These are phyloP conservation scores for Tricholauxania praeusta DNA, from an alignment of 2,888 invertebrate species.

Conservation along the genomic window DNA sequence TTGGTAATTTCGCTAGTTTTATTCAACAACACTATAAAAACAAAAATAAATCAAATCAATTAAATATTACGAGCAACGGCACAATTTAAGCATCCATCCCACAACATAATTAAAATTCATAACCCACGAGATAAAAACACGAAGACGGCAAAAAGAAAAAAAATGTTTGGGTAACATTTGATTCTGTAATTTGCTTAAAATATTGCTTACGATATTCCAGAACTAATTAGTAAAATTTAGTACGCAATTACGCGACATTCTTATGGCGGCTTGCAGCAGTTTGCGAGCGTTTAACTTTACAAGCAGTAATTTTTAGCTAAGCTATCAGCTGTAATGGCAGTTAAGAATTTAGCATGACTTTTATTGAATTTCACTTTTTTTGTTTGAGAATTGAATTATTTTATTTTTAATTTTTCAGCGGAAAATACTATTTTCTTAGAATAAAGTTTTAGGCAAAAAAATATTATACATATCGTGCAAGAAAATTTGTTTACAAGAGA, in stretches of 20 bases:
- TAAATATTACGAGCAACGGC: slow-evolving; percentile 12
- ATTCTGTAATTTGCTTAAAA: slow-evolving; percentile 12
- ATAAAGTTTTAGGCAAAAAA: too few relatives aligned
- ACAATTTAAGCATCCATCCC: not conserved
- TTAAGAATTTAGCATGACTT: too few relatives aligned
- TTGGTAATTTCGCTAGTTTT: slow-evolving; percentile 3
- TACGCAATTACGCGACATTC: slow-evolving; percentile 40
- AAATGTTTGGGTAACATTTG: not conserved
- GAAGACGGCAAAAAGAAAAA: not conserved
- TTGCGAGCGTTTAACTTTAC: not conserved
- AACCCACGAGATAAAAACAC: slow-evolving; percentile 38
- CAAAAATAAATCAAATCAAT: slow-evolving; percentile 29
- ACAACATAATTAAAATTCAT: slow-evolving; percentile 55
- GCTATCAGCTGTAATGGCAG: too few relatives aligned
- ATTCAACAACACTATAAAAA: slow-evolving; percentile 5
- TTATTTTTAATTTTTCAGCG: too few relatives aligned
- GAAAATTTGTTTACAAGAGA: too few relatives aligned
- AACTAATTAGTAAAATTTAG: slow-evolving; percentile 43
- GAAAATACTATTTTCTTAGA: too few relatives aligned
- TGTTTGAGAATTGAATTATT: too few relatives aligned
- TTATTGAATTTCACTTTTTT: too few relatives aligned
- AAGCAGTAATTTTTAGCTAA: too few relatives aligned
- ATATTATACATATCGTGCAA: too few relatives aligned
- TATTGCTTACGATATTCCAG: slow-evolving; percentile 23
- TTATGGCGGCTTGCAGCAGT: not conserved